Conservation (phyloP, 2,888 invertebrate genomes). For the Leptinotarsa rubiginosa region DNA sequence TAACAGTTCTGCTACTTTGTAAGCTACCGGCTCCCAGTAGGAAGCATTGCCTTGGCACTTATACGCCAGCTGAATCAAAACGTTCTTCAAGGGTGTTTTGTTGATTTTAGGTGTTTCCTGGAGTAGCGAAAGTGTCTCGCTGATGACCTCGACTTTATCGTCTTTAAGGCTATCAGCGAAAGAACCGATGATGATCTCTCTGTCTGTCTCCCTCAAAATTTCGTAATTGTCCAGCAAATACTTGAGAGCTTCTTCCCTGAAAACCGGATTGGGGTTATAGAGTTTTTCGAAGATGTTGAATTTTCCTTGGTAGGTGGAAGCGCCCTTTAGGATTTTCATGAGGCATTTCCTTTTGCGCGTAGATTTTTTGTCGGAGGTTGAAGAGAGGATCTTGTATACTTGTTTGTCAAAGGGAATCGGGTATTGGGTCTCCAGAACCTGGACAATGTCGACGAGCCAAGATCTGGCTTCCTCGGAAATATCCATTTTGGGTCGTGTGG, state of each 20-base stretch:
- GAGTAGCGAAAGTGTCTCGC: conserved; percentile 68
- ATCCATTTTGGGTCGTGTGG: conserved; percentile 48
- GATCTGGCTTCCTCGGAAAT: conserved; percentile 48
- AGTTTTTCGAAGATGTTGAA: conserved; percentile 75
- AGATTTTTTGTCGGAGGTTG: conserved; percentile 43
- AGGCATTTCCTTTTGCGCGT: conserved; percentile 50
- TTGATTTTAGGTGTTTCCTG: conserved; percentile 48
- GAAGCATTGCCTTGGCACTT: conserved; percentile 61
- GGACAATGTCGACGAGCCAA: conserved; percentile 66
- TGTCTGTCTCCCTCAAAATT: conserved; percentile 68
- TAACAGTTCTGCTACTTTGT: conserved; percentile 50
- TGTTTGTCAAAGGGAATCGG: conserved; percentile 78
- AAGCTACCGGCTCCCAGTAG: conserved; percentile 65
- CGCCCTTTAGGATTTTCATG: conserved; percentile 55
- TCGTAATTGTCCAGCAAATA: conserved; percentile 72
- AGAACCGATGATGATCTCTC: conserved; percentile 74
- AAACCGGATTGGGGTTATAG: conserved; percentile 76
- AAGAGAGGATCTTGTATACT: conserved; percentile 71
- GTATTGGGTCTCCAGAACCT: conserved; percentile 77
- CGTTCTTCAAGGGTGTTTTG: conserved; percentile 62
- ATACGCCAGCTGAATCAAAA: conserved; percentile 69
- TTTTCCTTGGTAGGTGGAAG: conserved; percentile 50
- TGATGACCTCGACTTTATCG: conserved; percentile 74
- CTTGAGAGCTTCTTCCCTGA: conserved; percentile 77
- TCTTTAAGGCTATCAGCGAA: conserved; percentile 77